A percentile compares a stretch with the other conserved stretches of the same genome.
These are phyloP conservation scores for Nezara viridula DNA, from an alignment of 2,888 invertebrate species.

Conservation along the genomic window DNA sequence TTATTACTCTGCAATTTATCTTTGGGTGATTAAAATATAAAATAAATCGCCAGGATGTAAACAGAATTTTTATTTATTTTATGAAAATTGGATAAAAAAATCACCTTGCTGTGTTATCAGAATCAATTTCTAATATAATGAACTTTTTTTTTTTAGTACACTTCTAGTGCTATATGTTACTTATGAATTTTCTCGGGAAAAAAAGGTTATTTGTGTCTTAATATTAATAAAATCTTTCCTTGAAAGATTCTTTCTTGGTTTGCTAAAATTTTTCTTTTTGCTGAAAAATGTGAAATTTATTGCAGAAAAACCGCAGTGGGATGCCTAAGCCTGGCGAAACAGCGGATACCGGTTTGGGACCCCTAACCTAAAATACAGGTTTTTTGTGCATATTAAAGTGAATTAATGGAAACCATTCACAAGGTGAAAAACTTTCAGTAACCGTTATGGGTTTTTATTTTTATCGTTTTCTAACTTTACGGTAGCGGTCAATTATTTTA, in stretches of 20 bases:
- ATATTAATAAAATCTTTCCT: background rate
- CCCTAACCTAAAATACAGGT: slow-evolving; percentile 9
- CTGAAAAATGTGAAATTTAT: background rate
- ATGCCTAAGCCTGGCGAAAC: background rate
- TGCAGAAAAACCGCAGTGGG: background rate
- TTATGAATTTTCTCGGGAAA: no score
- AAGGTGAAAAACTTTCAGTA: background rate
- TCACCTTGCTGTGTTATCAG: no score
- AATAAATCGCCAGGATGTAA: no score
- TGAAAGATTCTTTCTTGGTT: background rate
- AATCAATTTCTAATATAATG: no score
- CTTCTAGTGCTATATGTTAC: no score
- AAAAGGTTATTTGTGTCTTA: background rate
- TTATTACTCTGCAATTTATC: no score
- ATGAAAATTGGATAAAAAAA: no score
- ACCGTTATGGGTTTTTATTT: background rate
- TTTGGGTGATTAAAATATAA: no score
- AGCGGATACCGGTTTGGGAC: background rate
- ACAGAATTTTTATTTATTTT: no score
- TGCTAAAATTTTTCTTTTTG: background rate
- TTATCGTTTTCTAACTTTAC: background rate
- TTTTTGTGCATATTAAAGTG: background rate
- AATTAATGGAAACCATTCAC: background rate
- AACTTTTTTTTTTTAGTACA: no score
- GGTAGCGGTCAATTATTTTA: background rate